A percentile compares a stretch with the other conserved stretches of the same genome.
These are phyloP conservation scores for Trissolcus japonicus DNA, from an alignment of 2,888 invertebrate genomes.

Conservation along the genomic window DNA sequence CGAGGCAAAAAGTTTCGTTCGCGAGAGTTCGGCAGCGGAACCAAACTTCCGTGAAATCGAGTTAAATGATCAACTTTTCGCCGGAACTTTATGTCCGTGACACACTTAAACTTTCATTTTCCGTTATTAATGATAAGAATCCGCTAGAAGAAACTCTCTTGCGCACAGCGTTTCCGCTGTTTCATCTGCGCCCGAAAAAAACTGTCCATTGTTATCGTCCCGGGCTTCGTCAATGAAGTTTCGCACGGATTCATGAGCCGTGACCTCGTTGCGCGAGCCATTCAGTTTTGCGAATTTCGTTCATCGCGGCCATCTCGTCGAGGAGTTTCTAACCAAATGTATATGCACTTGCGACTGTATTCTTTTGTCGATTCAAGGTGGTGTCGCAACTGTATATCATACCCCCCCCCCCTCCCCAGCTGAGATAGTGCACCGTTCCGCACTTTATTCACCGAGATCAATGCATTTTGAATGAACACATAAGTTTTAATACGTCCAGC, in stretches of 20 bases:
- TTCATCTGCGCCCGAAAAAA: conserved; percentile 13
- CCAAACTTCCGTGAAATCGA: conserved; percentile 52
- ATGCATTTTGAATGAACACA: conserved; percentile 41
- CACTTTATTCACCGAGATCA: conserved; percentile 25
- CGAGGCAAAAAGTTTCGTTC: conserved; percentile 1
- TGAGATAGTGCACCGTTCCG: conserved; percentile 44
- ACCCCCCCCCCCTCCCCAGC: conserved; percentile 22
- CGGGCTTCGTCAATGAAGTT: not conserved
- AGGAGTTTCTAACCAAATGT: too few species aligned
- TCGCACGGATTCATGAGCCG: not conserved
- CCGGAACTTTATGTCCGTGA: conserved; percentile 30
- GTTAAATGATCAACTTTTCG: conserved; percentile 42
- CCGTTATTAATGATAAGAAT: conserved; percentile 35
- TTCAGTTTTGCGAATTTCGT: conserved; percentile 29
- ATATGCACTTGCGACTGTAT: conserved; percentile 5
- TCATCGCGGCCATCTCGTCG: conserved; percentile 27
- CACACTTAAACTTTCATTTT: conserved; percentile 46
- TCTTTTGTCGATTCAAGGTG: conserved; percentile 31
- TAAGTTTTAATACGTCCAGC: conserved; percentile 31
- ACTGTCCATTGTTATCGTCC: conserved; percentile 5
- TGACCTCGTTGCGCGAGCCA: conserved; percentile 18
- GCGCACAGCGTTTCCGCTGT: not conserved
- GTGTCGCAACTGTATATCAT: conserved; percentile 20
- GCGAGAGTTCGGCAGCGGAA: conserved; percentile 17
- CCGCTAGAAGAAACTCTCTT: not conserved